Base-by-base conservation (phyloP, 2,888 invertebrate genomes). In the Pyrrhia umbra region DNA sequence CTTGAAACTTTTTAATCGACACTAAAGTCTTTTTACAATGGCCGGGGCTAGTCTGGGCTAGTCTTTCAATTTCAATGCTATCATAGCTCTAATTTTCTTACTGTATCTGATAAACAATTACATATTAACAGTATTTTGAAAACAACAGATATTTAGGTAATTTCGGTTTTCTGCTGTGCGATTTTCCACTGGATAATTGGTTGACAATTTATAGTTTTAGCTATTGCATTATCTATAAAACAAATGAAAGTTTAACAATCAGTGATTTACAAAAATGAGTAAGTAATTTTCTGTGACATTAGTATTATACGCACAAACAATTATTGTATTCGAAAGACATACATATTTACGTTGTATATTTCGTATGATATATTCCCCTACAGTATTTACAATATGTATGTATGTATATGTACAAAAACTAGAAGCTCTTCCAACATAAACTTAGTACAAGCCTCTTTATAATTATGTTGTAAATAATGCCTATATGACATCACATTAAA, bases 401-500 rank as follows among this genome's bases (percentile, higher is more conserved):
- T 87, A 81, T 85, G 59, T 58, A 72, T 89, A 88, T 89, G 82
- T 90, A 90, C 90, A 90, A 82, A 85, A 78, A 79, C 78, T 83
- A 84, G 85, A 85, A 82, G 84, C 84, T 80, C 75, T 82, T 75
- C 73, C 78, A 85, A 84, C 71, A 84, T 73, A 82, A 83, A 84
- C 73, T 81, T 80, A 82, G 75, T 80, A 84, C 80, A 87, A 88
- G 88, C 88, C 87, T 87, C 88, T 85, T 84, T 66, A 76, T 74
- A 72, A 62, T 68, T 45, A 65, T 63, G 42, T 68, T 72, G 67
- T 72, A 71, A 76, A 67, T 64, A 72, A 70, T 77, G 77, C 73
- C 64, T 71, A 83, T 76, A 81, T 63, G 80, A 85, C 79, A 84
- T 83, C 84, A 85, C 81, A 83, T 67, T 70, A 68, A 70, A 58